phyloP scores from a whole-genome alignment of 2,113 vertebrate species.

The Casuarius casuarius region DNA sequence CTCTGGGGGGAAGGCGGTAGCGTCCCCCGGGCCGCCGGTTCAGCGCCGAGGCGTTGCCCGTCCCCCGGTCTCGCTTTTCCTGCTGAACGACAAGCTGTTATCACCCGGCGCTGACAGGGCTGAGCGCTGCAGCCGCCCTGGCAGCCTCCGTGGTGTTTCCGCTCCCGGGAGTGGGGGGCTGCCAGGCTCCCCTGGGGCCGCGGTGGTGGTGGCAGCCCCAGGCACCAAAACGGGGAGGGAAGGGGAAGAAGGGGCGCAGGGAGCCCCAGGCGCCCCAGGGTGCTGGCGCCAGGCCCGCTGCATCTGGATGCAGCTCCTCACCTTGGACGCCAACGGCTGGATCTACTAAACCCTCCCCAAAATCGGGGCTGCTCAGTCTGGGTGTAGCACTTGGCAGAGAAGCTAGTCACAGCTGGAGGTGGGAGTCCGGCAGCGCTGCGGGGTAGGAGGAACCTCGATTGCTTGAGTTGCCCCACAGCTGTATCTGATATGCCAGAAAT shows the following conservation, averaged over 20 bases:
- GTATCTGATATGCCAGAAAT: neutral
- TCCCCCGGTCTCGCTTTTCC: constrained; percentile 49
- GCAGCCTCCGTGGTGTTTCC: constrained; percentile 26
- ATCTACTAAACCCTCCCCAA: neutral
- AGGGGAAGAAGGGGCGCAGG: neutral
- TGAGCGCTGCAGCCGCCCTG: neutral
- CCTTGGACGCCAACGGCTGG: too few relatives aligned
- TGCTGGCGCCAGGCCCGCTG: neutral
- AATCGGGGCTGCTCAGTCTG: neutral
- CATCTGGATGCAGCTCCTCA: neutral
- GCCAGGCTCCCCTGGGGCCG: neutral
- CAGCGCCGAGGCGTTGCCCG: accelerated
- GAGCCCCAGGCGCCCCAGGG: accelerated
- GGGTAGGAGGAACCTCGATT: neutral
- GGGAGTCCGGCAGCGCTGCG: neutral
- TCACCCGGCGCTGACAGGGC: neutral
- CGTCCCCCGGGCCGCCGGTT: accelerated
- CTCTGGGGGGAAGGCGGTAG: neutral
- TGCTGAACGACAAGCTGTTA: constrained; percentile 40
- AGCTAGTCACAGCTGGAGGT: neutral
- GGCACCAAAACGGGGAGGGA: accelerated
- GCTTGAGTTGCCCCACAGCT: neutral
- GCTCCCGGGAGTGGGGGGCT: neutral
- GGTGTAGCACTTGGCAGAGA: neutral
- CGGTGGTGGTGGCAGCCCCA: neutral